A percentile compares a stretch with the other conserved stretches of the same genome.
These are phyloP conservation scores for Zeugodacus cucurbitae DNA, from an alignment of 1,140 invertebrate genomes.

Conservation along the genomic window DNA sequence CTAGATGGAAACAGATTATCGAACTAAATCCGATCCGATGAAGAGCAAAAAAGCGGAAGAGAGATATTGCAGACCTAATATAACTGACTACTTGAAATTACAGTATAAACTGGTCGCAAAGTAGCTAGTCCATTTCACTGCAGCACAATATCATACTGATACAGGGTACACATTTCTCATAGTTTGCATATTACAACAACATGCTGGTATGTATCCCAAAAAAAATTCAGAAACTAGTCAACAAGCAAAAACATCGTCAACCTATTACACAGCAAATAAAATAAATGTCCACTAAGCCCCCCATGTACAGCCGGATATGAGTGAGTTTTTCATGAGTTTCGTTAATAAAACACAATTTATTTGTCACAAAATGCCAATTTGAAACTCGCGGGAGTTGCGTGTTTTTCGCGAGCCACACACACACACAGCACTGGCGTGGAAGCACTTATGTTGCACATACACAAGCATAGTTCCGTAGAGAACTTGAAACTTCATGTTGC, in stretches of 20 bases:
- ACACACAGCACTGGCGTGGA: not conserved
- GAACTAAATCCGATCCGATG: too few species aligned
- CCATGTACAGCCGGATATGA: not conserved
- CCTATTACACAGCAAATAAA: not conserved
- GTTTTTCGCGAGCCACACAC: not conserved
- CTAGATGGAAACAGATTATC: too few species aligned
- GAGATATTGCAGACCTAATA: too few species aligned
- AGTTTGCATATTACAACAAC: not conserved
- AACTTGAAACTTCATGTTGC: too few species aligned
- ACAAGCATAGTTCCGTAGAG: too few species aligned
- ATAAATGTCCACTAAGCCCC: not conserved
- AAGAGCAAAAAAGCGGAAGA: too few species aligned
- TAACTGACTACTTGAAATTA: too few species aligned
- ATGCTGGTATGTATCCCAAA: not conserved
- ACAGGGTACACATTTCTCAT: too few species aligned
- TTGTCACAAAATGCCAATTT: slow-evolving; percentile 1
- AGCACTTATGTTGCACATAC: not conserved
- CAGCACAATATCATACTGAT: too few species aligned
- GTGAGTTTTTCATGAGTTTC: slow-evolving; percentile 1
- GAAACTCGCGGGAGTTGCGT: slow-evolving; percentile 3
- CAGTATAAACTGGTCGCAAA: too few species aligned
- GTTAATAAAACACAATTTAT: not conserved
- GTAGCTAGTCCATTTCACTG: too few species aligned
- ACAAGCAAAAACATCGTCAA: not conserved
- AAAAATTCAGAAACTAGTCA: not conserved